Evolutionary conservation across 1,140 invertebrate genomes (phyloP).

Genomic region (Pissodes strobi): DNA sequence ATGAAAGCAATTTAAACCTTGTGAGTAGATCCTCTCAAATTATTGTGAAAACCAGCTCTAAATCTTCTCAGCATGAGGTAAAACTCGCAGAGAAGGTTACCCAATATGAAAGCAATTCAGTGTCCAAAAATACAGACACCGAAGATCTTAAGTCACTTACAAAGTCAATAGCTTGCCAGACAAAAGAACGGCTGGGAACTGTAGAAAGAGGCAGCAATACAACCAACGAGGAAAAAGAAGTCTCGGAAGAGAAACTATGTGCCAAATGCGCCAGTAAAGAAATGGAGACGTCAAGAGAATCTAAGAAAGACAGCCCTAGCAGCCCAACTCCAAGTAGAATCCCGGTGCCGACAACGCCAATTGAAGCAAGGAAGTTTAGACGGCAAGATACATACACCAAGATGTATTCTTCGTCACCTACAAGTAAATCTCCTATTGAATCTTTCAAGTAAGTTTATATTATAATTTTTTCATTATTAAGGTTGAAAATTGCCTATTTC

Average conservation of each 20-base stretch:
- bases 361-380: constrained; percentile 55
- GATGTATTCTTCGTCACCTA: constrained; percentile 40
- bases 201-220: constrained; percentile 35
- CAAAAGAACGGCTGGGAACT: constrained; percentile 27
- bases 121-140: constrained; percentile 48
- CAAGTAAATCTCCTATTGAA: constrained; percentile 20
- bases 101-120: constrained; percentile 43
- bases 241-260: constrained; percentile 34
- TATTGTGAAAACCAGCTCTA: constrained; percentile 44
- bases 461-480: not conserved
- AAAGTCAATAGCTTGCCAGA: constrained; percentile 40
- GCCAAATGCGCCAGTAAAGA: constrained; percentile 36
- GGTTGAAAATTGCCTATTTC: too few relatives aligned
- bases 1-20: constrained; percentile 29
- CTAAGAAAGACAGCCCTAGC: constrained; percentile 47
- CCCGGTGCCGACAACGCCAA: constrained; percentile 56
- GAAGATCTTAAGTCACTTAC: constrained; percentile 39
- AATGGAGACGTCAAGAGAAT: constrained; percentile 42
- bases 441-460: constrained; percentile 20
- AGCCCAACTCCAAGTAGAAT: constrained; percentile 52
- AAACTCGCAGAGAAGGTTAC: constrained; percentile 45
- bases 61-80: constrained; percentile 52
- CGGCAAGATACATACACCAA: constrained; percentile 61
- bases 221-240: constrained; percentile 32
- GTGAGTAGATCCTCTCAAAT: constrained; percentile 40